A percentile compares a stretch with the other conserved stretches of the same genome.
These are phyloP conservation scores for Tortrix viridana DNA, from an alignment of 2,888 invertebrate species.

Conservation along the genomic window DNA sequence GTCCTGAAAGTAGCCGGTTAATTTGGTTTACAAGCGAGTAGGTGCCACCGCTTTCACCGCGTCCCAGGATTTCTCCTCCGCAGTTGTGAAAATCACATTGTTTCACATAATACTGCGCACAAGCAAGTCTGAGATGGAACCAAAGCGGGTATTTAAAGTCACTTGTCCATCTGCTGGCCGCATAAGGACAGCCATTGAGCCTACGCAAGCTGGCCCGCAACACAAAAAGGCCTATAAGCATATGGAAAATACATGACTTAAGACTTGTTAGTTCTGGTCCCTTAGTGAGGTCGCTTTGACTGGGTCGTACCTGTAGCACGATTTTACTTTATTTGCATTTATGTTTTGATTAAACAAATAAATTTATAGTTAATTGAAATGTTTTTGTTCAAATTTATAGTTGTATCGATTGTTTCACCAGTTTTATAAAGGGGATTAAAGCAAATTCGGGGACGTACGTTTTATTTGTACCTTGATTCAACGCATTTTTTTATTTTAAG, in stretches of 20 bases:
- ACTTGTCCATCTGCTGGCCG: constrained; percentile 62
- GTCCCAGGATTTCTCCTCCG: constrained; percentile 26
- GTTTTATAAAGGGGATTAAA: background rate
- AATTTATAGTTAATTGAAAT: constrained; percentile 18
- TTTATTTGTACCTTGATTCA: too few relatives aligned
- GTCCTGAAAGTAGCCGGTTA: background rate
- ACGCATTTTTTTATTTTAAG: background rate
- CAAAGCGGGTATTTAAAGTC: constrained; percentile 62
- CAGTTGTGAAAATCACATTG: constrained; percentile 30
- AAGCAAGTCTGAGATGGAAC: constrained; percentile 23
- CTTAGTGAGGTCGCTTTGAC: constrained; percentile 38
- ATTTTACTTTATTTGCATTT: constrained; percentile 34
- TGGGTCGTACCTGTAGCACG: constrained; percentile 15
- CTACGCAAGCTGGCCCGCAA: constrained; percentile 55
- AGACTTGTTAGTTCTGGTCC: constrained; percentile 10
- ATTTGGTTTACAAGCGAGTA: background rate
- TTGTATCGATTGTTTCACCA: background rate
- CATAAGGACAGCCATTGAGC: constrained; percentile 68
- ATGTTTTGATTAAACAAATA: constrained; percentile 31
- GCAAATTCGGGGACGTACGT: too few relatives aligned
- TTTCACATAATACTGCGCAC: constrained; percentile 28
- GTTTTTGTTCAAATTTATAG: constrained; percentile 8
- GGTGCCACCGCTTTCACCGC: constrained; percentile 12
- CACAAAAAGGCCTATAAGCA: constrained; percentile 16
- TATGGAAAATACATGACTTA: constrained; percentile 8